These are phyloP conservation scores for Frankliniella fusca DNA, from an alignment of 2,888 invertebrate genomes.

Conservation along the genomic window DNA sequence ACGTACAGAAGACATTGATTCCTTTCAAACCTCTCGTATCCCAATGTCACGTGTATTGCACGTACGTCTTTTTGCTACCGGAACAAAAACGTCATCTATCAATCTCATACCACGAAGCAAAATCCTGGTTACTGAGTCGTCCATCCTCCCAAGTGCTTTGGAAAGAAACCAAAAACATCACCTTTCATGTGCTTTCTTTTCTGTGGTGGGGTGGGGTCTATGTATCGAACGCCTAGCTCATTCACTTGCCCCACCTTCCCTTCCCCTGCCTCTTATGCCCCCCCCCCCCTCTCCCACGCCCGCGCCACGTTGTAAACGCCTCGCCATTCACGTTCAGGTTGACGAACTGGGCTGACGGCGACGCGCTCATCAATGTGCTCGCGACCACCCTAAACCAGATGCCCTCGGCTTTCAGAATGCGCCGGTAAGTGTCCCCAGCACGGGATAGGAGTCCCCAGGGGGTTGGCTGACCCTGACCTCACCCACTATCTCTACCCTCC, in stretches of 20 bases:
- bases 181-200: too few relatives aligned
- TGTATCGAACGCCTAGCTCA: too few relatives aligned
- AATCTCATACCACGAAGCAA: too few relatives aligned
- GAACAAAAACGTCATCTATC: too few relatives aligned
- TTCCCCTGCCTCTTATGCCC: background rate
- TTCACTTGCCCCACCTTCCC: background rate
- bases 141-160: too few relatives aligned
- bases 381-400: constrained; percentile 12
- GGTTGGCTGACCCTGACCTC: background rate
- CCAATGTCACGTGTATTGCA: too few relatives aligned
- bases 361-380: background rate
- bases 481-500: background rate
- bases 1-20: too few relatives aligned
- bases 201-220: too few relatives aligned
- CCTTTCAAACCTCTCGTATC: too few relatives aligned
- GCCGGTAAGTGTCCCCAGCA: constrained; percentile 7
- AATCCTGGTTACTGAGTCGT: too few relatives aligned
- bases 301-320: background rate
- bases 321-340: background rate
- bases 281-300: background rate
- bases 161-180: too few relatives aligned
- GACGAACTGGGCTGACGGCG: background rate
- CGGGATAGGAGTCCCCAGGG: background rate
- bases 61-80: too few relatives aligned
- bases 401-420: constrained; percentile 5